Evolutionary conservation across 1,140 invertebrate species (phyloP).

Genomic region (Carposina sasakii): DNA sequence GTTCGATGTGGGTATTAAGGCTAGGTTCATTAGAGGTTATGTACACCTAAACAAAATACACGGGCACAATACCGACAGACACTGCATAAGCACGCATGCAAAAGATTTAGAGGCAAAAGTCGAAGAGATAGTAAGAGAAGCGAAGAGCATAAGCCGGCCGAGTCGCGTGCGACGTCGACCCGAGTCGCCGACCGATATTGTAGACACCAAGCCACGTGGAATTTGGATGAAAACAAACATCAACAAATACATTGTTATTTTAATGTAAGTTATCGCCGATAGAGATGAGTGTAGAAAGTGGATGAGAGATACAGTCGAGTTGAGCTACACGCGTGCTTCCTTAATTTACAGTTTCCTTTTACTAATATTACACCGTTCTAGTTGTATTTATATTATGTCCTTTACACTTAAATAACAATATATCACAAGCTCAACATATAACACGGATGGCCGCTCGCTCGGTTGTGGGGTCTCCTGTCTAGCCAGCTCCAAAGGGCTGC

Average conservation of each 20-base stretch:
- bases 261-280: conserved; percentile 52
- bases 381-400: conserved; percentile 54
- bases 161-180: neutral
- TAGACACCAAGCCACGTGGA: conserved; percentile 53
- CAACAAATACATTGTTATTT: conserved; percentile 65
- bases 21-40: conserved; percentile 58
- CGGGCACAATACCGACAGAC: conserved; percentile 49
- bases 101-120: conserved; percentile 67
- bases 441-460: conserved; percentile 29
- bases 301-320: conserved; percentile 32
- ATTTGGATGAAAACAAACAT: conserved; percentile 69
- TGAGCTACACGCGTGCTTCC: conserved; percentile 55
- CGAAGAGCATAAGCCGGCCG: conserved; percentile 32
- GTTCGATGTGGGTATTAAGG: conserved; percentile 69
- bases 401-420: conserved; percentile 72
- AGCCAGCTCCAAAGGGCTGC: conserved; percentile 37
- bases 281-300: conserved; percentile 27
- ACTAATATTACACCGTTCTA: conserved; percentile 49
- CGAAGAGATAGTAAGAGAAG: conserved; percentile 29
- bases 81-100: conserved; percentile 68
- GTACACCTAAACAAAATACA: conserved; percentile 58
- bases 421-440: conserved; percentile 71
- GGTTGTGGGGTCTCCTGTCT: conserved; percentile 11
- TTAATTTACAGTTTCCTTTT: conserved; percentile 45
- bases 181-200: too few species aligned